Percentiles rank a stretch among this genome's conserved stretches.
Evolutionary conservation across 2,888 invertebrate genomes (phyloP).

Genomic region (Orthonevra nobilis): DNA sequence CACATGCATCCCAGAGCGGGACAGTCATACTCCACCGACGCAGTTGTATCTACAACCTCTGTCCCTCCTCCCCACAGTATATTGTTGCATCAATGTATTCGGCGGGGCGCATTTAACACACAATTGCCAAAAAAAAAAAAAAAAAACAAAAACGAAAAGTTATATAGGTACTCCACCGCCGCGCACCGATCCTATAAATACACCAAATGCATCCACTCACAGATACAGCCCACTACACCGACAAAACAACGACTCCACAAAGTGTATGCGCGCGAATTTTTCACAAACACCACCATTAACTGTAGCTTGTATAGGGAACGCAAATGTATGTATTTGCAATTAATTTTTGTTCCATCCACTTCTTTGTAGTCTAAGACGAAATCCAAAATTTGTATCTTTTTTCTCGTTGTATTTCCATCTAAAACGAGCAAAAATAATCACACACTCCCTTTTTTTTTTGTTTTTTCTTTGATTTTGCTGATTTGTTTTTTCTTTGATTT

Average conservation of each 20-base stretch:
- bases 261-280: constrained; percentile 35
- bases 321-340: constrained; percentile 49
- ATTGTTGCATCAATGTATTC: constrained; percentile 51
- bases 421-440: constrained; percentile 59
- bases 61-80: constrained; percentile 23
- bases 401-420: constrained; percentile 24
- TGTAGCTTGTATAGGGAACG: constrained; percentile 20
- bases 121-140: constrained; percentile 52
- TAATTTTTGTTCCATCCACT: constrained; percentile 41
- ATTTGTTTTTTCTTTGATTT: constrained; percentile 36
- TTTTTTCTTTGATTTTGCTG: constrained; percentile 36
- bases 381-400: constrained; percentile 55
- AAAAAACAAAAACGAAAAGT: constrained; percentile 1
- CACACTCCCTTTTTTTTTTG: constrained; percentile 26
- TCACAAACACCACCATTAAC: constrained; percentile 29
- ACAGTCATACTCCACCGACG: constrained; percentile 47
- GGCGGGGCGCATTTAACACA: constrained; percentile 53
- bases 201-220: constrained; percentile 52
- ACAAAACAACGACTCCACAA: background rate
- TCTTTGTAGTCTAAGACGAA: constrained; percentile 57
- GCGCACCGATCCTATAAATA: constrained; percentile 37
- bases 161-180: constrained; percentile 24
- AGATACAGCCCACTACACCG: constrained; percentile 37
- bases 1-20: constrained; percentile 37
- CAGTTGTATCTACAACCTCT: constrained; percentile 24